Conservation (phyloP, 1,140 invertebrate species). For the Aculops lycopersici region DNA sequence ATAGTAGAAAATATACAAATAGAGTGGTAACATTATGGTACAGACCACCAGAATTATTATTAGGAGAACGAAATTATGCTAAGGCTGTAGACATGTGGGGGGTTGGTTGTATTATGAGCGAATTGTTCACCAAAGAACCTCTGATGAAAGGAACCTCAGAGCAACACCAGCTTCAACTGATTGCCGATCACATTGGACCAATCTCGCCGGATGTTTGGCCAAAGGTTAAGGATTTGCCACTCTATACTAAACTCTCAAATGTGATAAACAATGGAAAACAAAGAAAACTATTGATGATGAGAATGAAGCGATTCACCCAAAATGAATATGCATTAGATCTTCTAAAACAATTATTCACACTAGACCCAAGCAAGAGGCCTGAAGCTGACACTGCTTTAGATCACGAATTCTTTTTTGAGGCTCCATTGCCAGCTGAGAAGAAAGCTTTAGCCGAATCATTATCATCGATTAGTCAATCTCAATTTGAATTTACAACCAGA, state of each 20-base stretch:
- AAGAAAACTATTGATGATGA: constrained; percentile 25
- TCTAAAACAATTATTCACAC: constrained; percentile 55
- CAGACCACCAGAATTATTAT: constrained; percentile 49
- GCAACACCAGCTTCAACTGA: constrained; percentile 73
- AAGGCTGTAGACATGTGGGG: constrained; percentile 93
- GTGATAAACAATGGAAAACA: constrained; percentile 58
- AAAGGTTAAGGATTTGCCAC: constrained; percentile 59
- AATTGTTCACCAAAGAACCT: constrained; percentile 77
- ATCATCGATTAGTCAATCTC: constrained; percentile 63
- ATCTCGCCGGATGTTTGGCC: constrained; percentile 59
- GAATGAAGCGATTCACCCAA: constrained; percentile 62
- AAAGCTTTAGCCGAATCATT: constrained; percentile 71
- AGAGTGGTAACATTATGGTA: constrained; percentile 88
- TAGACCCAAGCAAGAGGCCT: constrained; percentile 63
- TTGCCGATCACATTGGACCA: constrained; percentile 79
- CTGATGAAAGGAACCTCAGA: constrained; percentile 51
- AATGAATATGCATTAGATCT: constrained; percentile 69
- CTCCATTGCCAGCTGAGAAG: constrained; percentile 74
- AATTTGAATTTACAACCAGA: constrained; percentile 92
- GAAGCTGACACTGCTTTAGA: constrained; percentile 74
- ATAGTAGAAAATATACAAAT: constrained; percentile 33
- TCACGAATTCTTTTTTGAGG: constrained; percentile 92
- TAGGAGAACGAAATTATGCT: constrained; percentile 79
- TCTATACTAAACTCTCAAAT: constrained; percentile 56
- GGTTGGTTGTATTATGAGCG: constrained; percentile 50